Evolutionary conservation across 64 coral and sea anemone species (phyloP), one percentile per base, ranked within the genome.

Genomic region (Trachythela sp.): DNA sequence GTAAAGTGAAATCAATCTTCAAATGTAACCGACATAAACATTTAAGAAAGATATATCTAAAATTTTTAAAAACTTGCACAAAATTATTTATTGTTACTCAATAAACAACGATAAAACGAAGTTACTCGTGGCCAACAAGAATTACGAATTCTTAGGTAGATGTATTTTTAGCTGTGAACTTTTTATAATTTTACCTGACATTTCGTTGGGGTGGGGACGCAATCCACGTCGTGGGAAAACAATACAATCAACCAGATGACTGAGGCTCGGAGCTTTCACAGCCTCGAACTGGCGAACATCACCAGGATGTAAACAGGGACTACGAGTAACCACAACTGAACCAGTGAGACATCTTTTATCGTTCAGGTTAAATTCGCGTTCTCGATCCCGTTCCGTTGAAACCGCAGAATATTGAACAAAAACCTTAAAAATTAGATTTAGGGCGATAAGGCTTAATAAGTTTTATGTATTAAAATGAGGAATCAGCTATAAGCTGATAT

Each of bases 281-380:
- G 90, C 90, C 31, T 80, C 32, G 4, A 92, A 85, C 22, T 86
- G 33, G 11, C 90, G 85, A 43, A 92, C 90, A 22, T 92, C 90
- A 5, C 90, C 90, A 0, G 90, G 90, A 83, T 92, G 90, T n/a
- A 92, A 64, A 30, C 90, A 92, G 20, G 90, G 90, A 17, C 87
- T 92, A 13, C 90, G 64, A 18, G 90, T 92, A 24, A 92, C 90
- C 30, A 92, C 90, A 22, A 92, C 85, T 22, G 18, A 36, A 18
- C 71, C 60, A 32, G 59, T 83, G 13, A 92, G 34, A 36, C 48
- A 87, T 45, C 42, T 45, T 45, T 45, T 45, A 11, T 45, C 42
- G 42, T 11, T 45, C 11, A 45, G 42, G 11, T 45, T 45, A 45
- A 45, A 45, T 45, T 45, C 42, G 11, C 11, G 4, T 11, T 11